These are phyloP conservation scores for Phainopepla nitens DNA, from an alignment of 2,113 vertebrate species.

Conservation along the genomic window DNA sequence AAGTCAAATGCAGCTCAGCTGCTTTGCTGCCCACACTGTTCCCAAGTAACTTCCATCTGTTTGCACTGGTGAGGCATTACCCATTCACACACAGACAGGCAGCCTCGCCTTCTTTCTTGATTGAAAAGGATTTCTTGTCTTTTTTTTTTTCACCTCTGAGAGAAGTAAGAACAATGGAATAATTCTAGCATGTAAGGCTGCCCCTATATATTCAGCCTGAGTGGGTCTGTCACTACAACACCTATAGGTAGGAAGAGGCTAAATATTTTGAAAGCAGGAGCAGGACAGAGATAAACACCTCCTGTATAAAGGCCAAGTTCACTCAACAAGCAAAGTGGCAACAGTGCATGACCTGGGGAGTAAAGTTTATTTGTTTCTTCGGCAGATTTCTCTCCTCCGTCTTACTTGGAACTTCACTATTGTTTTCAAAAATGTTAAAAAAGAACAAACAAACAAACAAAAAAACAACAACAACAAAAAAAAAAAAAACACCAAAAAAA, in stretches of 20 bases:
- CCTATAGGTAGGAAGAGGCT: not conserved
- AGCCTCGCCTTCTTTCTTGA: not conserved
- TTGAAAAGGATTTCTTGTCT: not conserved
- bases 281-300: not conserved
- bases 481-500: too few relatives aligned
- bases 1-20: not conserved
- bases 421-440: not conserved
- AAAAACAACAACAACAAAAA: too few relatives aligned
- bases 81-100: not conserved
- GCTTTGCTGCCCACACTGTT: not conserved
- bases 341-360: not conserved
- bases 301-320: not conserved
- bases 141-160: accelerated
- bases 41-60: not conserved
- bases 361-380: not conserved
- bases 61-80: not conserved
- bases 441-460: too few relatives aligned
- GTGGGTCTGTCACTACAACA: not conserved
- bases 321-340: not conserved
- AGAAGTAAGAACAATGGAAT: not conserved
- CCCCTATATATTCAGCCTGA: not conserved
- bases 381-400: not conserved
- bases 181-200: not conserved
- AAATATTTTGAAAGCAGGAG: not conserved
- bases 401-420: not conserved